phyloP scores from a whole-genome alignment of 2,888 invertebrate species.

The Dermolepida albohirtum region DNA sequence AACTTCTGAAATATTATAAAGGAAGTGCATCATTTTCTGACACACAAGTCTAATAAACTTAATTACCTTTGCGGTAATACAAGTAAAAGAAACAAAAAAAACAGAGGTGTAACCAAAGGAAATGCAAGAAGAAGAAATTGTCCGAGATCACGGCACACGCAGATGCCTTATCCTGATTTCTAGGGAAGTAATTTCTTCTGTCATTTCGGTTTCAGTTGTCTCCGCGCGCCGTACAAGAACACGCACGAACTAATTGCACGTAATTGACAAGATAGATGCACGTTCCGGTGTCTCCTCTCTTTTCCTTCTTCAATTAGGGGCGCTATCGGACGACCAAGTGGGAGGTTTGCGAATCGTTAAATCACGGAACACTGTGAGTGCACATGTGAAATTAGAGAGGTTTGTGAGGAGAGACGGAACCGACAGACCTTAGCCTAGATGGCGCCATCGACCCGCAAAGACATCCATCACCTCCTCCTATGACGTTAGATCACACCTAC shows the following conservation, averaged over 20 bases:
- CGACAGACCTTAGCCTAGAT: constrained; percentile 45
- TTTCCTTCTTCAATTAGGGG: constrained; percentile 42
- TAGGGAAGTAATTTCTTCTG: constrained; percentile 51
- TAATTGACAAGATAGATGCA: constrained; percentile 60
- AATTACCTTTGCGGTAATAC: constrained; percentile 10
- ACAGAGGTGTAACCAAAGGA: constrained; percentile 8
- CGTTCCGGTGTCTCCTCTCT: constrained; percentile 29
- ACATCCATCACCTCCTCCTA: constrained; percentile 47
- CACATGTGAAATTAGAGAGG: constrained; percentile 51
- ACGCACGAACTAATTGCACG: constrained; percentile 60
- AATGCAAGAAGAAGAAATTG: constrained; percentile 45
- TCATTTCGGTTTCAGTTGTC: constrained; percentile 49
- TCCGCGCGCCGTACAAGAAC: constrained; percentile 48
- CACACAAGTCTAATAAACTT: constrained; percentile 29
- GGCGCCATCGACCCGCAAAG: constrained; percentile 47
- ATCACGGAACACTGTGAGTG: constrained; percentile 46
- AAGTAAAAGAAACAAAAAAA: constrained; percentile 12
- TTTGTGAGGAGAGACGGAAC: constrained; percentile 42
- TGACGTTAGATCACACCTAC: constrained; percentile 48
- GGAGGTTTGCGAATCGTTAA: constrained; percentile 52
- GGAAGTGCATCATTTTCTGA: constrained; percentile 24
- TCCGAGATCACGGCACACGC: constrained; percentile 47
- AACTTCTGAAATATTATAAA: not conserved
- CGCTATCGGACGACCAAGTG: constrained; percentile 43
- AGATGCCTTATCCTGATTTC: constrained; percentile 51